phyloP scores from a whole-genome alignment of 2,113 vertebrate species.

The Turdus rufiventris region DNA sequence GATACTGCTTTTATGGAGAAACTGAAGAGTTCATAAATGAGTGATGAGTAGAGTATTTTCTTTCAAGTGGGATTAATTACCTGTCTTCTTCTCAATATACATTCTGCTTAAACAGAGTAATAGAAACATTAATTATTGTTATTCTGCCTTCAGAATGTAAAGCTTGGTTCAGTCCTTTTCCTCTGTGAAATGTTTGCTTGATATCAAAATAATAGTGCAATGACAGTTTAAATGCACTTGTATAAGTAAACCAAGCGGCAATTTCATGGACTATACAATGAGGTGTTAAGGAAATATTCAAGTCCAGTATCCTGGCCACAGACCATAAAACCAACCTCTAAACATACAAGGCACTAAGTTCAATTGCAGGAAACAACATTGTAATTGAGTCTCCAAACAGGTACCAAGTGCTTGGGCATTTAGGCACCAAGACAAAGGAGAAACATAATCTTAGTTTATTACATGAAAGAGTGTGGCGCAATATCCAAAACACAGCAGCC shows the following conservation, averaged over 20 bases:
- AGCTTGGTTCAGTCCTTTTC: neutral
- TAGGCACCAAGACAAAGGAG: neutral
- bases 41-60: constrained; percentile 11
- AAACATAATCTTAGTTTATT: neutral
- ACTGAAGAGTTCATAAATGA: constrained; percentile 20
- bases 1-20: neutral
- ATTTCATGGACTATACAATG: constrained; percentile 24
- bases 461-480: neutral
- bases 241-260: neutral
- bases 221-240: neutral
- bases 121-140: constrained; percentile 57
- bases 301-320: neutral
- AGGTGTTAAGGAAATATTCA: neutral
- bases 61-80: constrained; percentile 59
- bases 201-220: constrained; percentile 21
- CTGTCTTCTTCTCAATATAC: constrained; percentile 41
- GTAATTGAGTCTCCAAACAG: neutral
- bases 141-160: constrained; percentile 27
- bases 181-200: constrained; percentile 2
- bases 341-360: neutral
- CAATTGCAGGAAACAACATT: neutral
- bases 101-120: constrained; percentile 43
- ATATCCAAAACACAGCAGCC: neutral
- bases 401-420: neutral
- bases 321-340: neutral